Percentiles rank a stretch among this genome's conserved stretches.
Conservation (phyloP, 2,797 vertebrate genomes). For the Onychomys torridus region DNA sequence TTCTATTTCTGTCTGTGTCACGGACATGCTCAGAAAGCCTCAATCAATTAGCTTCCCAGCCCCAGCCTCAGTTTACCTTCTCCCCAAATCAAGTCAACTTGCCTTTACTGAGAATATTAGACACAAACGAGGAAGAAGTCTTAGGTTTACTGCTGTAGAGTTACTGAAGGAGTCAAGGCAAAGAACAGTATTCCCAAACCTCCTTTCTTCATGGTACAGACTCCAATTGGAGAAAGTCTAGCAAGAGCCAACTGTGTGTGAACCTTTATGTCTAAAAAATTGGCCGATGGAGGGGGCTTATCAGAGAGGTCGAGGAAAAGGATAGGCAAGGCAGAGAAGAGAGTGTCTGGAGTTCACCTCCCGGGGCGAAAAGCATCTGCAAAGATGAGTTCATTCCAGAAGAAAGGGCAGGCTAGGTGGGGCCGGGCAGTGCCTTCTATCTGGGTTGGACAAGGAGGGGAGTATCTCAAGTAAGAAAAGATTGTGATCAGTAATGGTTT, state of each 20-base stretch:
- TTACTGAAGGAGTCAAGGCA: background rate
- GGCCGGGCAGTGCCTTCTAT: background rate
- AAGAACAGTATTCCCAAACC: background rate
- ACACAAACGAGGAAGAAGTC: background rate
- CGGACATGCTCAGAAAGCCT: conserved; percentile 1
- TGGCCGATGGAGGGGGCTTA: background rate
- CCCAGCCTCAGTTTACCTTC: conserved; percentile 67
- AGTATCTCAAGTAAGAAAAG: conserved; percentile 12
- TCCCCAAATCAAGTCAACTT: conserved; percentile 49
- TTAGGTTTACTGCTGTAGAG: background rate
- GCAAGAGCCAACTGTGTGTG: background rate
- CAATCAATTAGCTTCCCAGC: background rate
- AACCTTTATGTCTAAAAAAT: background rate
- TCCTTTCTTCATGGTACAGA: no score
- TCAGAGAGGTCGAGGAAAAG: background rate
- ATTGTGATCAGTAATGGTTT: background rate
- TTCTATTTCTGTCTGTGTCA: conserved; percentile 74
- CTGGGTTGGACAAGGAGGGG: background rate
- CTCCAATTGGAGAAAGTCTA: background rate
- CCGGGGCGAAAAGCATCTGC: background rate
- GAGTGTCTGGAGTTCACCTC: background rate
- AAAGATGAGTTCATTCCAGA: background rate
- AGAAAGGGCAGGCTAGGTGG: background rate
- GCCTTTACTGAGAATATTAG: background rate
- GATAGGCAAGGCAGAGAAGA: background rate